Evolutionary conservation across 2,888 invertebrate species (phyloP), one percentile per base, ranked within the genome.

Genomic region (Apocheima hispidaria): DNA sequence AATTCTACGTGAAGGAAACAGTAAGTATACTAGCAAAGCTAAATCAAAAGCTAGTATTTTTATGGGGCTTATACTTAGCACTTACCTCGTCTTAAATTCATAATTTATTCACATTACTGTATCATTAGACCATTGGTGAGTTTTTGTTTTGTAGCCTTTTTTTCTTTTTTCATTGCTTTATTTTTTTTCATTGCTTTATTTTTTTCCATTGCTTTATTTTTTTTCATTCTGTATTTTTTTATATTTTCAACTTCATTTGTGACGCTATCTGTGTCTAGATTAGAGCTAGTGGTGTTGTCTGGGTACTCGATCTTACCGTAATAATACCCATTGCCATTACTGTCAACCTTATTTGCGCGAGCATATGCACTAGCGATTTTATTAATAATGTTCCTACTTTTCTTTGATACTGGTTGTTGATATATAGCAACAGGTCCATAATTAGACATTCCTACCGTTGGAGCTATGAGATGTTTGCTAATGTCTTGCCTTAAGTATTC

Each of bases 391-490:
- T 74, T 66, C 48, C 78, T 77, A 64, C 85, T 90, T 62, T 79
- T 78, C 36, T 66, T 79, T 0, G 91, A 91, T 38, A 92, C 73
- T 1, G 86, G 86, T 65, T 90, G 92, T 23, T 76, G 75, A 52
- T 92, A 91, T 1, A 89, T 63, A 0, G 86, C 86, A 3, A 84
- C 81, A 0, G 78, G 77, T 0, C 92, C 90, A 1, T 86, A 64
- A 46, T 80, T 77, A 0, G 89, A 87, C 46, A 78, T 59, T 23
- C 73, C 78, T 5, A 90, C 64, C 12, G 74, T 68, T 1, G 90
- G 85, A 0, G 72, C 73, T 26, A 77, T 82, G 0, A 88, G 89
- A 12, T 78, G 65, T 16, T 73, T 74, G 3, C 63, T 65, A 2
- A 88, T 79, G 49, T 91, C 90, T 49, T 65, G 68, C 60, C 72